Base-by-base conservation (phyloP, 2,888 invertebrate genomes). In the Germaria angustata region DNA sequence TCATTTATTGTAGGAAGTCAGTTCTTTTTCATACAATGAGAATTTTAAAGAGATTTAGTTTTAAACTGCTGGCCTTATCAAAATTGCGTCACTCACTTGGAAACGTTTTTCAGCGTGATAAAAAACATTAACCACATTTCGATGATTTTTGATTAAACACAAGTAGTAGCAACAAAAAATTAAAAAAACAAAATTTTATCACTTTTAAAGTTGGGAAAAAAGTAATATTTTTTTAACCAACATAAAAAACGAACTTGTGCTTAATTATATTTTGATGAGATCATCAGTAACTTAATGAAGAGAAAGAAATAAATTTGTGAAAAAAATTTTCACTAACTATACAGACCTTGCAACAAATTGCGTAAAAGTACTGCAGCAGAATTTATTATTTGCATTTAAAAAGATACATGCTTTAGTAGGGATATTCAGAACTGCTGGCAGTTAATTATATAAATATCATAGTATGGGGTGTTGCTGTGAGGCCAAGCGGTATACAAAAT, bases 261-360 rank as follows among this genome's bases (percentile, higher is more conserved):
- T 63, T 72, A 77, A 61, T 46, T 17, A 77, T 77, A 72, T 78
- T 78, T 69, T 51, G 78, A 78, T 82, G 81, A 82, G 78, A 82
- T 82, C 81, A 82, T 82, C 78, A 65, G 44, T 46, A 36, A 81
- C 44, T 57, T 8, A 44, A 46, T 46, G 34, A 32, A 55, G 28
- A 49, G 34, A 41, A 51, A 46, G 13, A 24, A 53, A 17, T 28
- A 32, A 13, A 44, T 39, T 13, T 46, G 44, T 8, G 28, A 66
- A 73, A 49, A 46, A 57, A 76, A 46, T 57, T 46, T 53, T 55
- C 34, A 61, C 28, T 15, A 41, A 36, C 53, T 44, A 65, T 28
- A 39, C 39, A 78, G 69, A 78, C 73, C 75, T 82, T 79, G 79
- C 82, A 79, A 44, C 39, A 61, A 55, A 5, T 20, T 68, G 72